A percentile compares a stretch with the other conserved stretches of the same genome.
phyloP scores from a whole-genome alignment of 1,140 invertebrate species.

The Drosophila santomea region DNA sequence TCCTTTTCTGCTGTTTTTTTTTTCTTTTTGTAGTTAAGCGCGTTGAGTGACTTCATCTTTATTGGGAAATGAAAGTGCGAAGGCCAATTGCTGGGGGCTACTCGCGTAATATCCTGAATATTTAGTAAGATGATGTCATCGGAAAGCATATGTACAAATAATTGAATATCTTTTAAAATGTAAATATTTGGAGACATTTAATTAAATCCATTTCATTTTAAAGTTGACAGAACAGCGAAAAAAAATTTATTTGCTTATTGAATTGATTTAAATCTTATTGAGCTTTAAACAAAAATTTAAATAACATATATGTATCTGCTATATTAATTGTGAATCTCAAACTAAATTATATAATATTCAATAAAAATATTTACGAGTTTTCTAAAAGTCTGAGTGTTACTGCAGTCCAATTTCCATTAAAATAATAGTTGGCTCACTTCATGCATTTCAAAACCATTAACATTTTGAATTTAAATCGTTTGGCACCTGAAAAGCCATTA shows the following conservation, averaged over 20 bases:
- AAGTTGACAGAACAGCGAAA: too few species aligned
- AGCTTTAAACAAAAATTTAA: too few species aligned
- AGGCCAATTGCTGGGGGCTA: slow-evolving; percentile 37
- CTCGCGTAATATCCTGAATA: slow-evolving; percentile 33
- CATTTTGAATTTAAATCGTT: slow-evolving; percentile 18
- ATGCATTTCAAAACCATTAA: slow-evolving; percentile 18
- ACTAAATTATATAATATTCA: neutral
- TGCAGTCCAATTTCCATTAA: neutral
- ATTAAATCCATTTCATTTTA: too few species aligned
- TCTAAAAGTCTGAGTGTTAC: neutral
- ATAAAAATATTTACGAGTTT: neutral
- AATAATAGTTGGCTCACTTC: neutral
- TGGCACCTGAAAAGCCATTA: slow-evolving; percentile 39
- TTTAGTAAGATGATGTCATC: slow-evolving; percentile 26
- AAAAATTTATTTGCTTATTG: too few species aligned
- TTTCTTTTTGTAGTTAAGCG: slow-evolving; percentile 35
- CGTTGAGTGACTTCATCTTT: slow-evolving; percentile 71
- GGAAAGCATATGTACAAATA: neutral
- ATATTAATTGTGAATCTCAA: too few species aligned
- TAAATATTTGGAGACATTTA: too few species aligned
- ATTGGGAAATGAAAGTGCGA: slow-evolving; percentile 59
- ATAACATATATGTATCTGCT: too few species aligned
- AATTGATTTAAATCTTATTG: too few species aligned
- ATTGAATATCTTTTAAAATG: too few species aligned
- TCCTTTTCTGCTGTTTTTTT: slow-evolving; percentile 11